Evolutionary conservation across 2,888 invertebrate species (phyloP), one percentile per base, ranked within the genome.

Genomic region (Chymomyza caudatula): DNA sequence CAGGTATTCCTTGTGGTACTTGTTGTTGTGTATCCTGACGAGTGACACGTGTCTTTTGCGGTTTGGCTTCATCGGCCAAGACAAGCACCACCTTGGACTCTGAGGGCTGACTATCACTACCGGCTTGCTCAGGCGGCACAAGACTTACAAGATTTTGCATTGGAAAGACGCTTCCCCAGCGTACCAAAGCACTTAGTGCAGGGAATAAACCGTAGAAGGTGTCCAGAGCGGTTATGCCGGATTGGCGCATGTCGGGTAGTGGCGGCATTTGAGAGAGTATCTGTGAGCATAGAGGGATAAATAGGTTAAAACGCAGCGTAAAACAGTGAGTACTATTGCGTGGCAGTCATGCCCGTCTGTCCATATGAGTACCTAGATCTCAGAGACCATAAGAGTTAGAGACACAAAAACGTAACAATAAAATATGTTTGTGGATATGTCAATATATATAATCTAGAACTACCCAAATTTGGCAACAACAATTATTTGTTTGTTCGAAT

Each of bases 51-150:
- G 76, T 59, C 63, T 68, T 73, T 37, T 69, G 65, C 0, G 67
- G 74, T 19, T 77, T 74, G 4, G 74, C 73, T 52, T 88, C 88
- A 15, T 89, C 88, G 47, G 88, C 87, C 19, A 88, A 63, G 6
- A 88, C 87, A 3, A 88, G 69, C 1, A 88, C 82, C 13, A 89
- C 86, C 63, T 87, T 88, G 0, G 88, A 88, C 20, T 83, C 72
- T 0, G 76, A 62, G 0, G 76, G 65, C 60, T 69, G 51, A 2
- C 6, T 20, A 25, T 79, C 80, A 1, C 11, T 11, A 37, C 11
- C 11, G 8, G 29, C 11, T 4, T 8, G 11, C 1, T 37, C 29
- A 0, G 11, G 8, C 2, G 80, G 73, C 5, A 69, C 19, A 3
- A 71, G 75, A 2, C 85, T 80, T 13, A 86, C 65, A 4, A 84